phyloP scores from a whole-genome alignment of 2,113 vertebrate genomes.

The Alouatta palliata region DNA sequence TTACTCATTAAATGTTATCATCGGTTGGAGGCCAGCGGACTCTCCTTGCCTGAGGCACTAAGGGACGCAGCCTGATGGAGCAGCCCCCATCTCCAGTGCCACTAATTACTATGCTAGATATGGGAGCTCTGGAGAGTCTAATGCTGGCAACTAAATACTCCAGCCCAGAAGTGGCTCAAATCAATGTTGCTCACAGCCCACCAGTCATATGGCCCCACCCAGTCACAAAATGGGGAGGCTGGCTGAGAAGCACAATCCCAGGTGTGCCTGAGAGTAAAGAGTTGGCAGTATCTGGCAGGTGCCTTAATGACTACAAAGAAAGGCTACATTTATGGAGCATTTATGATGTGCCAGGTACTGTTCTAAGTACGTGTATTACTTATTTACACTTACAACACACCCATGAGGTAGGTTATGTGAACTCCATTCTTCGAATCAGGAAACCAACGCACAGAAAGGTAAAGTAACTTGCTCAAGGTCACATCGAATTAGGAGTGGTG shows the following conservation, averaged over 20 bases:
- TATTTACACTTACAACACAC: background rate
- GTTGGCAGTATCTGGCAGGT: background rate
- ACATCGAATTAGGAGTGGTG: background rate
- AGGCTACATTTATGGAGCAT: background rate
- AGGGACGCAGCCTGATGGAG: background rate
- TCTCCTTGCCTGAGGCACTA: background rate
- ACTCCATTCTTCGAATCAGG: background rate
- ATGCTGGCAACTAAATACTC: background rate
- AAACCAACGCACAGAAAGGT: background rate
- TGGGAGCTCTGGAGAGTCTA: background rate
- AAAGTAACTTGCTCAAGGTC: background rate
- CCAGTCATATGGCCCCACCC: background rate
- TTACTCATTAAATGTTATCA: background rate
- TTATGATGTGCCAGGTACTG: background rate
- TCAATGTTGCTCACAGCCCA: background rate
- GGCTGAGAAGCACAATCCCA: background rate
- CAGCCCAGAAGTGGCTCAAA: background rate
- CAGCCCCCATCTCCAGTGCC: background rate
- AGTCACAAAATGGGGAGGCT: background rate
- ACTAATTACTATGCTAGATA: background rate
- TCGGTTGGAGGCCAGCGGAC: background rate
- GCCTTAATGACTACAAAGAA: background rate
- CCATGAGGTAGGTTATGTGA: background rate
- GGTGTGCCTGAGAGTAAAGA: background rate
- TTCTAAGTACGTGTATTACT: background rate